A percentile compares a stretch with the other conserved stretches of the same genome.
These are phyloP conservation scores for Tridacna crocea DNA, from an alignment of 2,888 invertebrate species.

Conservation along the genomic window DNA sequence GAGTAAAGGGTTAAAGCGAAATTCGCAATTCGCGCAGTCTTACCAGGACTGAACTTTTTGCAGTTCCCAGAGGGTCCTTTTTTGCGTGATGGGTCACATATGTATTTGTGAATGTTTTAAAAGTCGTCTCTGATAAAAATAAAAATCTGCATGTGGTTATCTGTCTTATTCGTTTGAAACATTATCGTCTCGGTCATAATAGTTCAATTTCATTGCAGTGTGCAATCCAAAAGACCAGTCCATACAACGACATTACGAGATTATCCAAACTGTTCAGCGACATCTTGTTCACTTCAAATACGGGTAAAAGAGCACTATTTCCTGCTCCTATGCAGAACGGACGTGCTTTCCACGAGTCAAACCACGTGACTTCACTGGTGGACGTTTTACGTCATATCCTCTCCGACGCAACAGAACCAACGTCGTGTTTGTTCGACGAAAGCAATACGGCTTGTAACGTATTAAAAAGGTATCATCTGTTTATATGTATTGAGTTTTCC, in stretches of 20 bases:
- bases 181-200: too few species aligned
- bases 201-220: too few species aligned
- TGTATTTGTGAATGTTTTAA: not conserved
- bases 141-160: too few species aligned
- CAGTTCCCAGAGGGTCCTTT: too few species aligned
- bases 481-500: not conserved
- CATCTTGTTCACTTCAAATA: not conserved
- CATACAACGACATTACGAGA: not conserved
- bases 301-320: not conserved
- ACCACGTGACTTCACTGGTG: not conserved
- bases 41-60: too few species aligned
- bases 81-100: too few species aligned
- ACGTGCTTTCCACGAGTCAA: not conserved
- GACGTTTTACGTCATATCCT: slow-evolving; percentile 8
- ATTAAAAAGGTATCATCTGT: slow-evolving; percentile 1
- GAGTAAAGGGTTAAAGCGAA: too few species aligned
- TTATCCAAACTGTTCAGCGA: slow-evolving; percentile 8
- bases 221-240: too few species aligned
- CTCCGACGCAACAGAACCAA: not conserved
- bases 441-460: slow-evolving; percentile 4
- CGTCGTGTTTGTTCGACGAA: not conserved
- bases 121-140: too few species aligned
- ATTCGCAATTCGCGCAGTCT: too few species aligned
- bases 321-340: not conserved
- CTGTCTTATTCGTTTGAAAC: too few species aligned